Percentiles rank a stretch among this genome's conserved stretches.
These are phyloP conservation scores for Bolborhynchus lineola DNA, from an alignment of 2,113 vertebrate genomes.

Conservation along the genomic window DNA sequence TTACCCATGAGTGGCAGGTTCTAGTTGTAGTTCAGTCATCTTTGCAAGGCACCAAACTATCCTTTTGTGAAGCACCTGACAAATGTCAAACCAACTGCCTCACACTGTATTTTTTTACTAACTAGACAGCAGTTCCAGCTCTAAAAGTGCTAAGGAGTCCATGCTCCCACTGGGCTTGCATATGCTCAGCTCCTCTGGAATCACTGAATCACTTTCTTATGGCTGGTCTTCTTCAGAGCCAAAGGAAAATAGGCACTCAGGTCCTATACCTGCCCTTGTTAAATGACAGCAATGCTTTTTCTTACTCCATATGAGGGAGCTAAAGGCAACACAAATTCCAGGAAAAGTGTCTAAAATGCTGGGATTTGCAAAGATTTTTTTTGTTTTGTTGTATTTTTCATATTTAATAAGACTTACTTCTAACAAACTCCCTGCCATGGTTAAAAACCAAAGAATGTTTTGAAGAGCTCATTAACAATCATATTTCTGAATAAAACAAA, in stretches of 20 bases:
- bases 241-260: neutral
- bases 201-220: neutral
- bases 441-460: neutral
- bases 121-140: neutral
- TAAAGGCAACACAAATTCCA: neutral
- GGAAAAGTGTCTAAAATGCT: neutral
- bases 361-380: neutral
- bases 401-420: neutral
- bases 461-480: neutral
- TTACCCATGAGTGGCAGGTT: neutral
- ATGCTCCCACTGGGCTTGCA: neutral
- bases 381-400: neutral
- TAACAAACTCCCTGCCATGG: neutral
- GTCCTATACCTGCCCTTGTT: neutral
- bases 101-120: fast-evolving
- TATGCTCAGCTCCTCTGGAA: neutral
- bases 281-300: neutral
- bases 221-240: neutral
- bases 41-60: neutral
- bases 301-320: neutral
- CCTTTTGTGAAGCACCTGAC: neutral
- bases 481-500: neutral
- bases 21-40: neutral
- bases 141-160: neutral
- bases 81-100: neutral